phyloP scores from a whole-genome alignment of 2,113 vertebrate species.

The Montifringilla adamsi region DNA sequence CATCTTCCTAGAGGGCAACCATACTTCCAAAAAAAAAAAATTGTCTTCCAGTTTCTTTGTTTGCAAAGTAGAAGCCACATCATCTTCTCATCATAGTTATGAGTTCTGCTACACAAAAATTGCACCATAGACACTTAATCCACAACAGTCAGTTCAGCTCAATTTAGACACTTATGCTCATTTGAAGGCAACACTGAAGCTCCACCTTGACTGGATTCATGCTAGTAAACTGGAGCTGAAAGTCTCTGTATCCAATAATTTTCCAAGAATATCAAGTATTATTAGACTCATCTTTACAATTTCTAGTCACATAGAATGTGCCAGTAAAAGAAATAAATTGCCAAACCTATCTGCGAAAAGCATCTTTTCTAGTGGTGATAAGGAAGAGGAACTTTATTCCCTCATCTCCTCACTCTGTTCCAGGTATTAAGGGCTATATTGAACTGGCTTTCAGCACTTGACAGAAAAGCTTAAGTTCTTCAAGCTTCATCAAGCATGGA shows the following conservation, averaged over 20 bases:
- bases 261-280: background rate
- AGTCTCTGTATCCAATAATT: background rate
- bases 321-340: background rate
- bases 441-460: background rate
- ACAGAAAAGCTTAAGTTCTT: background rate
- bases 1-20: background rate
- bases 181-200: background rate
- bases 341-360: background rate
- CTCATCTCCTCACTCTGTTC: background rate
- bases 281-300: background rate
- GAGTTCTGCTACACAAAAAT: background rate
- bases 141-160: background rate
- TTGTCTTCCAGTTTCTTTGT: background rate
- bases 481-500: background rate
- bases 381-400: background rate
- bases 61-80: background rate
- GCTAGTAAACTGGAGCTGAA: background rate
- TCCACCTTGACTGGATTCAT: background rate
- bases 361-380: background rate
- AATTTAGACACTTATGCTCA: background rate
- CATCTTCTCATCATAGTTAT: background rate
- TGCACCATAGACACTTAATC: background rate
- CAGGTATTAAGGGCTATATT: background rate
- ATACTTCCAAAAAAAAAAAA: background rate
- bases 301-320: background rate